These are phyloP conservation scores for Parambassis ranga DNA, from an alignment of 2,797 vertebrate genomes.

Conservation along the genomic window DNA sequence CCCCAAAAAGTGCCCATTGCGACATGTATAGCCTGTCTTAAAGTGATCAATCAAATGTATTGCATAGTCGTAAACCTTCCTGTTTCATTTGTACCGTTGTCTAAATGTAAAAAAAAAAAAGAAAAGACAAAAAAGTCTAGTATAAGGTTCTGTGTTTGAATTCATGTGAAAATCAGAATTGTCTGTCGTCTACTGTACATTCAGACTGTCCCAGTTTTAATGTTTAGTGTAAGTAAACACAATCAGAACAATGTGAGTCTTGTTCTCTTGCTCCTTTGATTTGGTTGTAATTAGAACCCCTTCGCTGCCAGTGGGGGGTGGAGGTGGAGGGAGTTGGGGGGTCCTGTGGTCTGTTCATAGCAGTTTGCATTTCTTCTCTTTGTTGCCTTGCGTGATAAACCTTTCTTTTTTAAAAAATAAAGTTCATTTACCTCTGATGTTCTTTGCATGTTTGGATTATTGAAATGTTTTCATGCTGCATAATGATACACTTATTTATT, in stretches of 20 bases:
- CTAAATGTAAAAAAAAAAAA: slow-evolving; percentile 61
- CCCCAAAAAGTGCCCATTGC: slow-evolving; percentile 73
- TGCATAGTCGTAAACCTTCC: slow-evolving; percentile 70
- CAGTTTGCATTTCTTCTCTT: slow-evolving; percentile 89
- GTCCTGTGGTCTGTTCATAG: slow-evolving; percentile 91
- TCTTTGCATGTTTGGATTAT: slow-evolving; percentile 22
- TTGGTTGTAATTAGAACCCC: slow-evolving; percentile 90
- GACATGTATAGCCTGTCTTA: slow-evolving; percentile 75
- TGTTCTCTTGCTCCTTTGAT: slow-evolving; percentile 84
- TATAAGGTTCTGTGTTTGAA: slow-evolving; percentile 70
- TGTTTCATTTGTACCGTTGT: slow-evolving; percentile 73
- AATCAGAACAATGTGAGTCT: slow-evolving; percentile 76
- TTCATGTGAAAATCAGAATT: slow-evolving; percentile 73
- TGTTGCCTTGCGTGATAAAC: slow-evolving; percentile 94
- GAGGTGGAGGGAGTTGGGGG: slow-evolving; percentile 30
- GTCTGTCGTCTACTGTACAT: slow-evolving; percentile 74
- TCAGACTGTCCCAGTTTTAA: slow-evolving; percentile 69
- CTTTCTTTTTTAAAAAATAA: slow-evolving; percentile 93
- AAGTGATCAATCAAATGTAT: slow-evolving; percentile 72
- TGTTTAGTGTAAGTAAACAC: slow-evolving; percentile 78
- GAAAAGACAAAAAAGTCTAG: slow-evolving; percentile 36
- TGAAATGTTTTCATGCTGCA: not conserved
- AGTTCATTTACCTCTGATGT: slow-evolving; percentile 84
- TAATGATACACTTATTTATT: too few relatives aligned
- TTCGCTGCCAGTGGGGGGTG: slow-evolving; percentile 73